Conservation (phyloP, 2,888 invertebrate species). For the Plebejus argus region DNA sequence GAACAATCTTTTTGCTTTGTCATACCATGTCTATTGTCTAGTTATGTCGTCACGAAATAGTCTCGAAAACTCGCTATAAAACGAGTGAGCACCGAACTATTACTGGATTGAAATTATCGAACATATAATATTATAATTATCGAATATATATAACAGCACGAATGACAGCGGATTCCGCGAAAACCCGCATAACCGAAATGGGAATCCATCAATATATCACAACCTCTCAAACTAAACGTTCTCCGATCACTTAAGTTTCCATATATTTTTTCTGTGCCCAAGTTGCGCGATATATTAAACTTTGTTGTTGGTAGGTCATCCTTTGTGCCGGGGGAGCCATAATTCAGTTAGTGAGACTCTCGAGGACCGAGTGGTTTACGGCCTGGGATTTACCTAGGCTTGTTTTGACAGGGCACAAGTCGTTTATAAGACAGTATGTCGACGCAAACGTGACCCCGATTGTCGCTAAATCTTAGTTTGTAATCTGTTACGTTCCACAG, state of each 20-base stretch:
- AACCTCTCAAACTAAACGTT: conserved; percentile 4
- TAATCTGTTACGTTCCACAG: neutral
- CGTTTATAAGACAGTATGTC: conserved; percentile 33
- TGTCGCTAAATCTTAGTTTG: conserved; percentile 19
- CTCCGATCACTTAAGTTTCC: conserved; percentile 28
- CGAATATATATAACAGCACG: too few relatives aligned
- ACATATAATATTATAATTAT: too few relatives aligned
- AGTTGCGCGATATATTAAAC: conserved; percentile 44
- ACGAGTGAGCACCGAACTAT: neutral
- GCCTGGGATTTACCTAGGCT: conserved; percentile 30
- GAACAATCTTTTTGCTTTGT: too few relatives aligned
- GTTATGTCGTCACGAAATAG: too few relatives aligned
- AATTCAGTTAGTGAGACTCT: conserved; percentile 53
- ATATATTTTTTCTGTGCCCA: conserved; percentile 37
- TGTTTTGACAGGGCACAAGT: conserved; percentile 28
- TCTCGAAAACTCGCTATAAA: neutral
- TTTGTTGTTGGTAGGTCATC: conserved; percentile 44
- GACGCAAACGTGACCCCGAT: neutral
- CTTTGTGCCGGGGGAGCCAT: conserved; percentile 47
- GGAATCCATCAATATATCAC: conserved; percentile 18
- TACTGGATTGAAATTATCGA: neutral
- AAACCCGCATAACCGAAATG: neutral
- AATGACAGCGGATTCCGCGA: neutral
- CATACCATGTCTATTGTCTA: too few relatives aligned
- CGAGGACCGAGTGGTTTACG: conserved; percentile 39